Percentiles rank a stretch among this genome's conserved stretches.
Evolutionary conservation across 2,797 vertebrate genomes (phyloP).

Genomic region (Myotis findleyi): DNA sequence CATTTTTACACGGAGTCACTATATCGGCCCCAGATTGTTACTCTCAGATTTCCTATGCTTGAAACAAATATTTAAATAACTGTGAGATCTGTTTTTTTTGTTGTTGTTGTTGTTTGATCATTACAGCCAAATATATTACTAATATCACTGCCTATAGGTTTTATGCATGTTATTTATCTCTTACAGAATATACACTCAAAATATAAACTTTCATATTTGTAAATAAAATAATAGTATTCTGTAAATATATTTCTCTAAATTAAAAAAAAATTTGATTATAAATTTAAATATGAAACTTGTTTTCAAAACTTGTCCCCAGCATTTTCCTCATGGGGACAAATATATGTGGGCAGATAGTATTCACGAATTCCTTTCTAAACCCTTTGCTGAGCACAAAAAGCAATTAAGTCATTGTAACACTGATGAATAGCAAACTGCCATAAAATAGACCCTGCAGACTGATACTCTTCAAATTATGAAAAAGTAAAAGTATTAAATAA

Average conservation of each 20-base stretch:
- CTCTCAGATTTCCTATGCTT: not conserved
- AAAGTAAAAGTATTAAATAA: not conserved
- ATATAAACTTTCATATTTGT: not conserved
- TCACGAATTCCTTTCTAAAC: not conserved
- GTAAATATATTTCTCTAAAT: not conserved
- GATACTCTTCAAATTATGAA: not conserved
- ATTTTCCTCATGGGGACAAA: not conserved
- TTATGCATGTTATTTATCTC: not conserved
- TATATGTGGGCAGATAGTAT: not conserved
- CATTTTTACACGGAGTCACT: not conserved
- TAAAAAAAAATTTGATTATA: not conserved
- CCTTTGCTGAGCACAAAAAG: not conserved
- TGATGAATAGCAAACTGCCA: not conserved
- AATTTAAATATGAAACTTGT: not conserved
- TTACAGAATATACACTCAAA: not conserved
- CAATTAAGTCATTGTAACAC: not conserved
- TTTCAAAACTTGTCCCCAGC: not conserved
- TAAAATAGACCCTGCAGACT: not conserved
- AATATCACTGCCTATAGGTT: not conserved
- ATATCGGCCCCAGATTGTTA: not conserved
- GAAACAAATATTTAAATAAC: not conserved
- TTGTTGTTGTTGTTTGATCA: not conserved
- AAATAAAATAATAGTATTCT: not conserved
- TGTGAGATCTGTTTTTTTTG: not conserved
- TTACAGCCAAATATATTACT: not conserved